Evolutionary conservation across 2,888 invertebrate species (phyloP), one percentile per base, ranked within the genome.

Genomic region (Dryomyza anilis): DNA sequence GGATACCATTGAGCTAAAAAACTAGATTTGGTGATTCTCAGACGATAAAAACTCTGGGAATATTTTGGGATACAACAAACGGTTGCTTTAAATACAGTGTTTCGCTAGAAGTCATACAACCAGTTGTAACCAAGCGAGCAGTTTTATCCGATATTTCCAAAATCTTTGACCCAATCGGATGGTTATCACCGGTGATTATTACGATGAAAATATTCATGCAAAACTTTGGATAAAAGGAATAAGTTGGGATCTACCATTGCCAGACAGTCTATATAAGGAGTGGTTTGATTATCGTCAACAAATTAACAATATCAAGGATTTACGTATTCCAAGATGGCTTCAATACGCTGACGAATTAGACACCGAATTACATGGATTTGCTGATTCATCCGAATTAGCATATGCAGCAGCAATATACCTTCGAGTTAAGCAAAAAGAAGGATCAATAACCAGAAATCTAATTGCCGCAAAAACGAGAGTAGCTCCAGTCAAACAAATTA

Each of bases 141-240:
- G 50, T 67, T 1, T 46, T 64, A 14, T 67, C 64, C n/a, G 59
- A 62, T 10, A 64, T 67, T 3, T 50, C 62, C 4, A 65, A n/a
- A 27, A 55, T 66, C 3, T 65, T 55, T 16, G 63, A 66, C 56
- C 56, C 63, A 8, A 19, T 66, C 6, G 67, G 67, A 14, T 67
- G 61, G 64, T 7, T 64, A 29, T 50, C 64, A 14, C 60, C 66
- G n/a, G 60, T 46, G 8, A n/a, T 46, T n/a, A n/a, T 46, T 7
- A 7, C 46, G 46, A 16, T 46, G 21, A 46, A 46, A n/a, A 46
- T 46, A 16, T 46, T 46, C n/a, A 46, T 46, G 7, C 46, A 46
- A 46, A 46, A 19, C 16, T 46, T 46, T 46, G 46, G 46, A 7
- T 46, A 7, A 46, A 19, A n/a, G 46, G 46, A 7, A 46, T 46